phyloP scores from a whole-genome alignment of 2,797 vertebrate genomes.

The Sardinella longiceps region DNA sequence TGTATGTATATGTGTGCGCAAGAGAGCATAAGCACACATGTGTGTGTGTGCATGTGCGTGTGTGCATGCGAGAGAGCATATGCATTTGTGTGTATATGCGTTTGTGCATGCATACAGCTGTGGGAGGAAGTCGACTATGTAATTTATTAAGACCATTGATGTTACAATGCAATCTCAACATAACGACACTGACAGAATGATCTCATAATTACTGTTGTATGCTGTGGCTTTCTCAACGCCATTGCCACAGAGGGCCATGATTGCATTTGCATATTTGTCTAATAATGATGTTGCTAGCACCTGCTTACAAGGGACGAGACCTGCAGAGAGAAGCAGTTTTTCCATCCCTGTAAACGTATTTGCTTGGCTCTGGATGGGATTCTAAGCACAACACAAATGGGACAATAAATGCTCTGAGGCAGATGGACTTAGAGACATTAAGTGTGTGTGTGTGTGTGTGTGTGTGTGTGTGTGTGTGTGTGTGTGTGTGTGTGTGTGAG shows the following conservation, averaged over 20 bases:
- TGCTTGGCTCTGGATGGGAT: background rate
- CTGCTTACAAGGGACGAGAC: conserved; percentile 23
- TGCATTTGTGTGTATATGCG: conserved; percentile 6
- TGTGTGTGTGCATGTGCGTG: too few relatives aligned
- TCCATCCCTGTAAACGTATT: background rate
- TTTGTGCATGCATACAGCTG: too few relatives aligned
- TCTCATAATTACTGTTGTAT: conserved; percentile 35
- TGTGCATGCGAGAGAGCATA: too few relatives aligned
- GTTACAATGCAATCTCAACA: conserved; percentile 32
- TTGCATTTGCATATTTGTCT: conserved; percentile 40
- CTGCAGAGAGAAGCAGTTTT: background rate
- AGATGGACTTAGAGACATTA: conserved; percentile 14
- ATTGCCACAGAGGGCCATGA: conserved; percentile 33
- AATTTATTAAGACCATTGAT: conserved; percentile 26
- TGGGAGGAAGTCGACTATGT: conserved; percentile 2
- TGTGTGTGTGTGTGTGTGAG: too few relatives aligned
- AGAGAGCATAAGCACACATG: too few relatives aligned
- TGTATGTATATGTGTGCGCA: too few relatives aligned
- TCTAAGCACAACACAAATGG: conserved; percentile 5
- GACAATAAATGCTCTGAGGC: background rate
- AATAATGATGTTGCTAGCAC: conserved; percentile 34
- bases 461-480: too few relatives aligned
- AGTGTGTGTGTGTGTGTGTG: too few relatives aligned
- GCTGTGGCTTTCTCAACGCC: conserved; percentile 25
- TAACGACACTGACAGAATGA: conserved; percentile 39